These are phyloP conservation scores for Drosophila dives DNA, from an alignment of 2,888 invertebrate species.

Conservation along the genomic window DNA sequence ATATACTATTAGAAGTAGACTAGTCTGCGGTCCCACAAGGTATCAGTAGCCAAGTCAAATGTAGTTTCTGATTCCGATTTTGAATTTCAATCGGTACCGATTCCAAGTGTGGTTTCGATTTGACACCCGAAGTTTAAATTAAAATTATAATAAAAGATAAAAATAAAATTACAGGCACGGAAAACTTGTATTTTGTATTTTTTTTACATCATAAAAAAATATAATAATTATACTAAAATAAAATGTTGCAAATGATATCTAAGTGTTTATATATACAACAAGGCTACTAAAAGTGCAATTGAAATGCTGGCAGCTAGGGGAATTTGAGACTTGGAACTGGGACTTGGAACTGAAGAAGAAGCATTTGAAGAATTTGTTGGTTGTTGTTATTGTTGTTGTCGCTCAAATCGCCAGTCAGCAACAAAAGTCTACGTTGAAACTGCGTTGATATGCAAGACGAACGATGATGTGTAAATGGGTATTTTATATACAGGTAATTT, in stretches of 20 bases:
- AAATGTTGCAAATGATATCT: conserved; percentile 15
- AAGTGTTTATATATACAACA: conserved; percentile 5
- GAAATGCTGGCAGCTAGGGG: conserved; percentile 23
- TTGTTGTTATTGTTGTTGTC: conserved; percentile 12
- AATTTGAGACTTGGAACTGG: conserved; percentile 8
- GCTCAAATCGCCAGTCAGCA: conserved; percentile 41
- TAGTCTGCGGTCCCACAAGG: not conserved
- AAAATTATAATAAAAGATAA: not conserved
- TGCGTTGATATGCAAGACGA: conserved; percentile 36
- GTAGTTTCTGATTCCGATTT: not conserved
- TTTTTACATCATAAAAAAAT: not conserved
- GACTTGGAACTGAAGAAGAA: conserved; percentile 15
- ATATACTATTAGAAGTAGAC: not conserved
- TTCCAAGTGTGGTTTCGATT: not conserved
- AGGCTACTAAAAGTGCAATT: conserved; percentile 21
- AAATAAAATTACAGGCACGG: not conserved
- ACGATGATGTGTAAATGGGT: conserved; percentile 16
- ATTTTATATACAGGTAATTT: conserved; percentile 24
- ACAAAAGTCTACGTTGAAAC: conserved; percentile 31
- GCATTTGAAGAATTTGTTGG: conserved; percentile 19
- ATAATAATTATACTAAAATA: not conserved
- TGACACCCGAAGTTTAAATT: not conserved
- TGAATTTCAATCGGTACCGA: not conserved
- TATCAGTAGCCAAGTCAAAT: not conserved
- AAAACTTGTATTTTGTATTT: too few species aligned